Evolutionary conservation across 2,888 invertebrate species (phyloP).

Genomic region (Fissipunctia ypsillon): DNA sequence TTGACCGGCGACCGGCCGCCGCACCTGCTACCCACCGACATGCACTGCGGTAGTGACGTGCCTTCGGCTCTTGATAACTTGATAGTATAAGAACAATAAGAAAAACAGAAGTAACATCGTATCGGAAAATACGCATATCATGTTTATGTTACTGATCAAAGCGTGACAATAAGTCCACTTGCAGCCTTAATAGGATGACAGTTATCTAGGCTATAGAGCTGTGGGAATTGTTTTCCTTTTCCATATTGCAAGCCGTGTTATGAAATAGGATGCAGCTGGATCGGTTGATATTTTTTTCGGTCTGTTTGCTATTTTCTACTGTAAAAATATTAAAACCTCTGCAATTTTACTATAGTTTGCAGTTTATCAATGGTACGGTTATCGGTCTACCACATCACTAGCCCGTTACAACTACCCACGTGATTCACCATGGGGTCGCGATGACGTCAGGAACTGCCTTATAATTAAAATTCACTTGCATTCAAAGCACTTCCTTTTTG

Average conservation of each 20-base stretch:
- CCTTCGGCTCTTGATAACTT: neutral
- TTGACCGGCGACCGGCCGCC: conserved; percentile 48
- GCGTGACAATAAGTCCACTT: neutral
- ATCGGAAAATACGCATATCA: neutral
- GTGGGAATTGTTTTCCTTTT: neutral
- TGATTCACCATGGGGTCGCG: conserved; percentile 61
- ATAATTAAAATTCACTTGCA: conserved; percentile 76
- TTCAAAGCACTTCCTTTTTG: conserved; percentile 68
- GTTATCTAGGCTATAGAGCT: neutral
- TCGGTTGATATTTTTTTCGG: neutral
- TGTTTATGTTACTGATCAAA: neutral
- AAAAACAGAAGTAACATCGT: neutral
- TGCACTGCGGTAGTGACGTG: conserved; percentile 54
- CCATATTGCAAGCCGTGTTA: neutral
- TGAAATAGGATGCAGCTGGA: neutral
- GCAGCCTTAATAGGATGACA: neutral
- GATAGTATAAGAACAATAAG: neutral
- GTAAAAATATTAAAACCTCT: neutral
- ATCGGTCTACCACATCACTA: conserved; percentile 51
- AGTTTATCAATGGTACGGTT: neutral
- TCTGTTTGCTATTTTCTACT: neutral
- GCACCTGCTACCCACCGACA: conserved; percentile 33
- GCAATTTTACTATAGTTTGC: neutral
- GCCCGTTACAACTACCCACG: conserved; percentile 28
- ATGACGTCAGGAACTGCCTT: conserved; percentile 66